phyloP scores from a whole-genome alignment of 2,797 vertebrate genomes.

The Liasis olivaceus region DNA sequence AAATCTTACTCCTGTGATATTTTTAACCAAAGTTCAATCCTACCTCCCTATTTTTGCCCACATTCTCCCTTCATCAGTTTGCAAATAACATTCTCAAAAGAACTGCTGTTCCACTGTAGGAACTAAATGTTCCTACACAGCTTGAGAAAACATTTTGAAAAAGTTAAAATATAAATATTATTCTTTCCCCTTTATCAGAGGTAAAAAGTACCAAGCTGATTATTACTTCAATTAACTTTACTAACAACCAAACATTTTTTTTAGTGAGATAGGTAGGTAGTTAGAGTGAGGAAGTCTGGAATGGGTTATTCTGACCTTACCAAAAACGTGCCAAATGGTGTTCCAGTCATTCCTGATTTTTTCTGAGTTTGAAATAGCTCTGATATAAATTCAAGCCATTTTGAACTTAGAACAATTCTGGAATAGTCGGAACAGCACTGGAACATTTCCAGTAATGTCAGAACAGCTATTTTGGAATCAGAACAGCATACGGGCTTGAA shows the following conservation, averaged over 20 bases:
- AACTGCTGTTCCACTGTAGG: constrained; percentile 15
- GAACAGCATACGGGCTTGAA: not conserved
- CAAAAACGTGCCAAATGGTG: not conserved
- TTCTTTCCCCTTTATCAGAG: constrained; percentile 31
- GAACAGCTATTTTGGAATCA: not conserved
- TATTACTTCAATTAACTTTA: constrained; percentile 39
- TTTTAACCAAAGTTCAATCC: not conserved
- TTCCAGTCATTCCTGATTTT: not conserved
- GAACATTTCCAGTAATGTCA: not conserved
- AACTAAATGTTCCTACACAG: constrained; percentile 30
- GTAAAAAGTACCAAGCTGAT: constrained; percentile 23
- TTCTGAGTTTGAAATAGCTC: not conserved
- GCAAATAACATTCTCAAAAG: constrained; percentile 31
- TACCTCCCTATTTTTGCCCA: constrained; percentile 14
- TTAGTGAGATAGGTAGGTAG: not conserved
- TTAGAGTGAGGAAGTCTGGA: not conserved
- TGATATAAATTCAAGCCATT: not conserved
- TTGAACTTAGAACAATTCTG: not conserved
- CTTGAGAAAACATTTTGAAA: not conserved
- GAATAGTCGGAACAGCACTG: not conserved
- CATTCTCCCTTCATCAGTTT: not conserved
- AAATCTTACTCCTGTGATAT: constrained; percentile 18
- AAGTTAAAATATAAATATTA: constrained; percentile 35
- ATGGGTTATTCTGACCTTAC: not conserved
- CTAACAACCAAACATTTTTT: constrained; percentile 40